A percentile compares a stretch with the other conserved stretches of the same genome.
phyloP scores from a whole-genome alignment of 2,797 vertebrate genomes.

The Loris lydekkerianus region DNA sequence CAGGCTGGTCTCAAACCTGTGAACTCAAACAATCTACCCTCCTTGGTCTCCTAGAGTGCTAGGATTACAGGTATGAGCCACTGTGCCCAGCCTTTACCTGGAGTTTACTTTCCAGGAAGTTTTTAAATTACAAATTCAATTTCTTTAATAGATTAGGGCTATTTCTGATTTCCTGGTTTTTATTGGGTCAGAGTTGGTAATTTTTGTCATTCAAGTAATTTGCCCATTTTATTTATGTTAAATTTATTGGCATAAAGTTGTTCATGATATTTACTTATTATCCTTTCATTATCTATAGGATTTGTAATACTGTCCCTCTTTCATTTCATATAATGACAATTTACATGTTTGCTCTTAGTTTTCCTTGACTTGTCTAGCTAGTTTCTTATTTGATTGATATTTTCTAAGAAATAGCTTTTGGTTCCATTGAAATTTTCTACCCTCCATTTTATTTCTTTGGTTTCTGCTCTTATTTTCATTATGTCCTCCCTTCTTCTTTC shows the following conservation, averaged over 20 bases:
- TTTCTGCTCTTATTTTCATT: background rate
- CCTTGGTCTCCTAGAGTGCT: no score
- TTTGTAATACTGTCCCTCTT: background rate
- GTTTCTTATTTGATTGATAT: background rate
- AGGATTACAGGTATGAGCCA: no score
- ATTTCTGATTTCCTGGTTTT: constrained; percentile 13
- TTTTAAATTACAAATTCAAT: constrained; percentile 36
- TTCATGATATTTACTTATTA: background rate
- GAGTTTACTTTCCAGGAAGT: background rate
- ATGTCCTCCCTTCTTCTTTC: background rate
- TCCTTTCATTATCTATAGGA: background rate
- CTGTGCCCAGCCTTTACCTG: no score
- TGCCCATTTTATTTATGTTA: background rate
- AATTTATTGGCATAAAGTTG: background rate
- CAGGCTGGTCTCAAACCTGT: no score
- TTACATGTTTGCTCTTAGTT: background rate
- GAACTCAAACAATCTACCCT: no score
- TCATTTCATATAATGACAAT: background rate
- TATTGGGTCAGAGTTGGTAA: background rate
- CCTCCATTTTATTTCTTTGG: constrained; percentile 42
- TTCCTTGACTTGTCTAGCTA: background rate
- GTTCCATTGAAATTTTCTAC: background rate
- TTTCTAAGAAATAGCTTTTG: constrained; percentile 25
- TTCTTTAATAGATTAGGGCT: background rate
- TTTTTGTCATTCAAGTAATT: background rate